phyloP scores from a whole-genome alignment of 2,797 vertebrate genomes.

The Pyrocephalus nanus region DNA sequence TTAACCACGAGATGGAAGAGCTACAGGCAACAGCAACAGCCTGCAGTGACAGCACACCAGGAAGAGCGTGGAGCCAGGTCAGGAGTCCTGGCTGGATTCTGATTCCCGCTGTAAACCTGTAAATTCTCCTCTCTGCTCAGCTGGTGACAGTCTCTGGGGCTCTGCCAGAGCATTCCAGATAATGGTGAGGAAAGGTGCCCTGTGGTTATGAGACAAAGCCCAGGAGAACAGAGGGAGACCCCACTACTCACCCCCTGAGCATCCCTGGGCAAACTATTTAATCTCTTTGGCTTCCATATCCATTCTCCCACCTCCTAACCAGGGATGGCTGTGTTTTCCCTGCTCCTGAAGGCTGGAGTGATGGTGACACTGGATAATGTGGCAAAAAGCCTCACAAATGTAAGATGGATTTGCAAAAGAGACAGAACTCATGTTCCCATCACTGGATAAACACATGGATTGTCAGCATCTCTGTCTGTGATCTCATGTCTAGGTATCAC shows the following conservation, averaged over 20 bases:
- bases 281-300: not conserved
- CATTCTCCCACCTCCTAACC: not conserved
- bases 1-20: not conserved
- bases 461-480: slow-evolving; percentile 24
- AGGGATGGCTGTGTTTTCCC: not conserved
- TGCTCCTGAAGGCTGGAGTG: not conserved
- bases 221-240: not conserved
- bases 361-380: not conserved
- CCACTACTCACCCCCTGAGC: not conserved
- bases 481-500: not conserved
- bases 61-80: not conserved
- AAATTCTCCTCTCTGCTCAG: not conserved
- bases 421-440: slow-evolving; percentile 26
- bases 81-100: not conserved
- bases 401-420: not conserved
- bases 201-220: not conserved
- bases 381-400: not conserved
- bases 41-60: not conserved
- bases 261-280: not conserved
- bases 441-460: slow-evolving; percentile 1
- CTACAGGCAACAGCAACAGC: not conserved
- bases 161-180: not conserved
- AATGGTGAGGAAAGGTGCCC: not conserved
- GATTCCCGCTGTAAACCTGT: not conserved
- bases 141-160: not conserved